Percentiles rank a stretch among this genome's conserved stretches.
These are phyloP conservation scores for Gopherus evgoodei DNA, from an alignment of 2,113 vertebrate species.

Conservation along the genomic window DNA sequence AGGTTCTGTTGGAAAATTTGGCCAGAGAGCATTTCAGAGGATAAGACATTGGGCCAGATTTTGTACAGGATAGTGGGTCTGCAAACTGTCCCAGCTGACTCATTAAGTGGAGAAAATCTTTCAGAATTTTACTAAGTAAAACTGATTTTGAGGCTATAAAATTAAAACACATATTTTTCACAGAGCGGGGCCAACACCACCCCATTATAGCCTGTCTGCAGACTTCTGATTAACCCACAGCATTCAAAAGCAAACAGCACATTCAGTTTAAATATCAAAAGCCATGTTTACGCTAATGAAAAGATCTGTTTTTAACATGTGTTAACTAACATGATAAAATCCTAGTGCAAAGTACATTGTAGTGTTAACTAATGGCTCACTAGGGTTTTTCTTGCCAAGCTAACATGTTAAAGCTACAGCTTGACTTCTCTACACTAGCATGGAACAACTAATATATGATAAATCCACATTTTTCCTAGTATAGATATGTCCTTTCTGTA, in stretches of 20 bases:
- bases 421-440: background rate
- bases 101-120: constrained; percentile 59
- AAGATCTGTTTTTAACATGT: background rate
- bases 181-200: constrained; percentile 59
- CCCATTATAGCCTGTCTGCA: constrained; percentile 57
- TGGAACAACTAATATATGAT: background rate
- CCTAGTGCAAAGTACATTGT: background rate
- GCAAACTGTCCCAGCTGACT: constrained; percentile 28
- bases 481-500: background rate
- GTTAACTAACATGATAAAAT: constrained; percentile 34
- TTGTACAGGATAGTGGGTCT: background rate
- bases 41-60: background rate
- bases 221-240: constrained; percentile 35
- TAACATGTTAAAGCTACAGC: background rate
- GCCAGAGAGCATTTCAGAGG: background rate
- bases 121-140: constrained; percentile 57
- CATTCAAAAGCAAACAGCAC: constrained; percentile 27
- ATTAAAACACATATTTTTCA: constrained; percentile 60
- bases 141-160: constrained; percentile 64
- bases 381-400: background rate
- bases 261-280: constrained; percentile 8
- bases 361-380: background rate
- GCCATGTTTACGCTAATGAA: background rate
- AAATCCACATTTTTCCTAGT: background rate
- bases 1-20: background rate